Evolutionary conservation across 2,113 vertebrate genomes (phyloP).

Genomic region (Lates calcarifer): DNA sequence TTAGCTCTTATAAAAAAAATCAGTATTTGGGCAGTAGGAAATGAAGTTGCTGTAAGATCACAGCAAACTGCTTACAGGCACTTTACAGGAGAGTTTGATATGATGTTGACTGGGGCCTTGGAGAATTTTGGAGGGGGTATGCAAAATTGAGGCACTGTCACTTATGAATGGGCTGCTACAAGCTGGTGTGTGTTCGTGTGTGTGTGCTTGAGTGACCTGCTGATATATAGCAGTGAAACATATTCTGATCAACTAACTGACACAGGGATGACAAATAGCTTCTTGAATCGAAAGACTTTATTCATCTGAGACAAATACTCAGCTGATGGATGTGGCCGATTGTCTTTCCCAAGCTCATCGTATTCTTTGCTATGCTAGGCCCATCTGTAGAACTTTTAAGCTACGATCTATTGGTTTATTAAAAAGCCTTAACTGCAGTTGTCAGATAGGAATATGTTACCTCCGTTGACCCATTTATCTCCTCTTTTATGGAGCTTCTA

Average conservation of each 20-base stretch:
- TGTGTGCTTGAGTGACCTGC: slow-evolving; percentile 31
- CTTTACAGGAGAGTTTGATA: slow-evolving; percentile 11
- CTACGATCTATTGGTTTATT: neutral
- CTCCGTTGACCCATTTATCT: neutral
- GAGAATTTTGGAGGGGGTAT: slow-evolving; percentile 16
- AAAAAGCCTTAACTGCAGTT: neutral
- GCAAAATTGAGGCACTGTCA: slow-evolving; percentile 24
- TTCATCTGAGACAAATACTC: slow-evolving; percentile 31
- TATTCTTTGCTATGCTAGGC: neutral
- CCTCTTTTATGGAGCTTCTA: neutral
- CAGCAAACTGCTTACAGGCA: slow-evolving; percentile 24
- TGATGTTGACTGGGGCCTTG: slow-evolving; percentile 7
- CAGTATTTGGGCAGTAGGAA: slow-evolving; percentile 9
- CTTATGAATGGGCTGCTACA: slow-evolving; percentile 12
- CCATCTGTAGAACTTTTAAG: neutral
- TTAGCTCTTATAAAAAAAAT: slow-evolving; percentile 8
- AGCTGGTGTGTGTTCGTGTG: neutral
- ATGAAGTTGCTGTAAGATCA: slow-evolving; percentile 19
- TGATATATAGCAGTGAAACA: slow-evolving; percentile 41
- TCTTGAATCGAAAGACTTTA: slow-evolving; percentile 22
- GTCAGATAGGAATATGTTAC: neutral
- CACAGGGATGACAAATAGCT: too few species aligned
- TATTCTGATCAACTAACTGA: slow-evolving; percentile 17
- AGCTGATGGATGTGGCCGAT: slow-evolving; percentile 35
- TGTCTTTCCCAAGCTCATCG: slow-evolving; percentile 8